Evolutionary conservation across 2,888 invertebrate species (phyloP), one percentile per base, ranked within the genome.

Genomic region (Dryocosmus kuriphilus): DNA sequence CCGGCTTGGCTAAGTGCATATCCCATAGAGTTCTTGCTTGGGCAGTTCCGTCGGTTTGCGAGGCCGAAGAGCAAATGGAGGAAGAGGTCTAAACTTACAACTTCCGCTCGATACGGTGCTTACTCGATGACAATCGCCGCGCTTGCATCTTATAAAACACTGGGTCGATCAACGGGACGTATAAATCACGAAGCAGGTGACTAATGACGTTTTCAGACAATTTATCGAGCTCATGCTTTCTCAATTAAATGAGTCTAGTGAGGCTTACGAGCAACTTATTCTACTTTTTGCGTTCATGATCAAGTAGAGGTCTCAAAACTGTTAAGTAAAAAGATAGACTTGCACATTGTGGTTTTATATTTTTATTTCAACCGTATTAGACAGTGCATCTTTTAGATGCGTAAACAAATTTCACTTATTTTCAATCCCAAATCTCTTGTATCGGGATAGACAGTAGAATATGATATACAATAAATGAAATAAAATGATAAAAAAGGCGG

Each of bases 1-100:
- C 88, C 87, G 86, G 80, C 80, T 83, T 75, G 73, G 74, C 81
- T 84, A 84, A 88, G 85, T 86, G 86, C 84, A 80, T 82, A 83
- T 81, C 83, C 85, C n/a, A n/a, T 75, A 80, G 73, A 46, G 24
- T 41, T 46, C 30, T 71, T 71, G 71, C 71, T 71, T 71, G 71
- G 30, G 71, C 71, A 71, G 71, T 51, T 51, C 30, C 51, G 71
- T 55, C 60, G 67, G 62, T 76, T 73, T 57, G 71, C 62, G 35
- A 76, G 57, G 32, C 46, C n/a, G 24, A 27, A 41, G 16, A 46
- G 30, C n/a, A 41, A 27, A 38, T 35, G 63, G 46, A 75, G 80
- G 80, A 80, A 80, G 77, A 79, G 76, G 74, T 74, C 78, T 79
- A 81, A 85, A 85, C 83, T 80, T 82, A 82, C 79, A 79, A 82